Evolutionary conservation across 1,140 invertebrate species (phyloP).

Genomic region (Schlechtendalia chinensis): DNA sequence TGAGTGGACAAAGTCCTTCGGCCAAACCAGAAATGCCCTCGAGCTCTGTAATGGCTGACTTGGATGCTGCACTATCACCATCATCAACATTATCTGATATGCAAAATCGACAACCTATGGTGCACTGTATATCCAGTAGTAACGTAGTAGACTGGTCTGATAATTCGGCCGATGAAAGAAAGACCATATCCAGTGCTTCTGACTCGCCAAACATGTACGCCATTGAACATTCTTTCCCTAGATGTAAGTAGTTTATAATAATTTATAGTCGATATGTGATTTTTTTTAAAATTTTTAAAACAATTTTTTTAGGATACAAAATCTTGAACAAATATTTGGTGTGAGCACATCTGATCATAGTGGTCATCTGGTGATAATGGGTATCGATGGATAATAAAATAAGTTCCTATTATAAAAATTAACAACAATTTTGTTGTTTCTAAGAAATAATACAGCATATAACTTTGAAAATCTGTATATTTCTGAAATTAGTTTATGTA

Average conservation of each 20-base stretch:
- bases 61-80: conserved; percentile 52
- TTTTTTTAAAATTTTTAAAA: background rate
- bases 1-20: conserved; percentile 56
- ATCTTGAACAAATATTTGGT: background rate
- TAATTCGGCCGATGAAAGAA: conserved; percentile 43
- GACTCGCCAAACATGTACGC: conserved; percentile 43
- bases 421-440: background rate
- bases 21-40: conserved; percentile 58
- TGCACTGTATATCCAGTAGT: conserved; percentile 81
- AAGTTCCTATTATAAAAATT: conserved; percentile 32
- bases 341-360: background rate
- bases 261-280: background rate
- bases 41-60: conserved; percentile 53
- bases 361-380: background rate
- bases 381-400: background rate
- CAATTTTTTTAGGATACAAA: conserved; percentile 35
- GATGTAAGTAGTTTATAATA: conserved; percentile 14
- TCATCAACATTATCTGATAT: conserved; percentile 53
- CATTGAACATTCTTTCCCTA: conserved; percentile 37
- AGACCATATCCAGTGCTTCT: conserved; percentile 27
- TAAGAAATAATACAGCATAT: background rate
- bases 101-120: conserved; percentile 60
- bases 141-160: conserved; percentile 53
- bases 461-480: conserved; percentile 21
- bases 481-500: conserved; percentile 20